A percentile compares a stretch with the other conserved stretches of the same genome.
Conservation (phyloP, 2,113 vertebrate genomes). For the Amazona guildingii region DNA sequence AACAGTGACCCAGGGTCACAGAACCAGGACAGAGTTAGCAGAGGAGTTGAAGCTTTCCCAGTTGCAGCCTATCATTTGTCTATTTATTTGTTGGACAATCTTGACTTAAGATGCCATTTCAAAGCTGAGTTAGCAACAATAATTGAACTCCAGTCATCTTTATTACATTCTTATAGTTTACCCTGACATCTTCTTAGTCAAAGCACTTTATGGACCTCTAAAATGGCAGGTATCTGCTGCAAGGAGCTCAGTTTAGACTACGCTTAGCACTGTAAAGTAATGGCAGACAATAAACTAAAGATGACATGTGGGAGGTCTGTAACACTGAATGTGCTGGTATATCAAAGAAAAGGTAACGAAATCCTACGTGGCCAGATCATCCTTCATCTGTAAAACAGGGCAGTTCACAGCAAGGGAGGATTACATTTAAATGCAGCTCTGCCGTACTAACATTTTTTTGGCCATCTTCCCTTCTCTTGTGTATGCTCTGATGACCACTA, state of each 20-base stretch:
- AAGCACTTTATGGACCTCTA: not conserved
- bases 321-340: slow-evolving; percentile 33
- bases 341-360: slow-evolving; percentile 38
- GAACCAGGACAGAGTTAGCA: not conserved
- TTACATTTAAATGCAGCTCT: slow-evolving; percentile 3
- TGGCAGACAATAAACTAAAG: slow-evolving; percentile 14
- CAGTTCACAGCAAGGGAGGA: slow-evolving; percentile 1
- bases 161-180: not conserved
- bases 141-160: slow-evolving; percentile 4
- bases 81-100: not conserved
- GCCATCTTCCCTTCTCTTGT: not conserved
- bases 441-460: not conserved
- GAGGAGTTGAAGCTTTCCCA: not conserved
- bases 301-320: slow-evolving; percentile 25
- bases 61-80: not conserved
- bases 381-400: slow-evolving; percentile 22
- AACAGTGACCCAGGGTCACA: not conserved
- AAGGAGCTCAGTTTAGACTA: not conserved
- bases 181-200: not conserved
- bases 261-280: not conserved
- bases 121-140: not conserved
- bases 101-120: not conserved
- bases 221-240: not conserved
- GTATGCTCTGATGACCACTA: not conserved
- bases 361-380: not conserved